Evolutionary conservation across 2,113 vertebrate species (phyloP).

Genomic region (Euleptes europaea): DNA sequence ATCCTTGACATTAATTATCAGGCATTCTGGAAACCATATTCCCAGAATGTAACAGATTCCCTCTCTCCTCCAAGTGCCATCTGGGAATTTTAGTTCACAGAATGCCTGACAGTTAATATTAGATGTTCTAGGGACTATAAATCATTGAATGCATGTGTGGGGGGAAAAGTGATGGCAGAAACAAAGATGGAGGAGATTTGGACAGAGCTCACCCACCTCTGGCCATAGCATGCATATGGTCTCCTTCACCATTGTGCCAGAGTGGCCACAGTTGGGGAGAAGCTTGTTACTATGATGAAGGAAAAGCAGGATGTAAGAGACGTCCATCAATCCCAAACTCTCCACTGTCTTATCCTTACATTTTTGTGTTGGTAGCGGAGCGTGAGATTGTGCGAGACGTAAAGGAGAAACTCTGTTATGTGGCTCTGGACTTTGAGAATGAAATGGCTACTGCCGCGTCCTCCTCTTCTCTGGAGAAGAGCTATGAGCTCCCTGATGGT

Average conservation of each 20-base stretch:
- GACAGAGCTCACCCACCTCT: too few relatives aligned
- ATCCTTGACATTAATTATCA: too few relatives aligned
- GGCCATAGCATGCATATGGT: too few relatives aligned
- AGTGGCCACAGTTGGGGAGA: not conserved
- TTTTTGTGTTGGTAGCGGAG: slow-evolving; percentile 72
- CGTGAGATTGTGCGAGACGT: slow-evolving; percentile 85
- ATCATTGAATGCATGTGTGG: too few relatives aligned
- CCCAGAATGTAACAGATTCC: too few relatives aligned
- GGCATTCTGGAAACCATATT: too few relatives aligned
- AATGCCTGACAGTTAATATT: too few relatives aligned
- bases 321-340: not conserved
- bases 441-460: slow-evolving; percentile 85
- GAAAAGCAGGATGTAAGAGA: not conserved
- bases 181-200: not conserved
- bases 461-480: slow-evolving; percentile 86
- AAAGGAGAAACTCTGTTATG: slow-evolving; percentile 88
- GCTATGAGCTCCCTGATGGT: slow-evolving; percentile 84
- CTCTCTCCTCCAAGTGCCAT: too few relatives aligned
- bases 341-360: not conserved
- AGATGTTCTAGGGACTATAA: too few relatives aligned
- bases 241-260: too few relatives aligned
- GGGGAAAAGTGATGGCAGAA: not conserved
- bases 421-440: slow-evolving; percentile 88
- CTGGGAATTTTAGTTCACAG: too few relatives aligned
- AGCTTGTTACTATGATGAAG: not conserved